Base-by-base conservation (phyloP, 2,797 vertebrate genomes). In the Halcyon leucocephala region DNA sequence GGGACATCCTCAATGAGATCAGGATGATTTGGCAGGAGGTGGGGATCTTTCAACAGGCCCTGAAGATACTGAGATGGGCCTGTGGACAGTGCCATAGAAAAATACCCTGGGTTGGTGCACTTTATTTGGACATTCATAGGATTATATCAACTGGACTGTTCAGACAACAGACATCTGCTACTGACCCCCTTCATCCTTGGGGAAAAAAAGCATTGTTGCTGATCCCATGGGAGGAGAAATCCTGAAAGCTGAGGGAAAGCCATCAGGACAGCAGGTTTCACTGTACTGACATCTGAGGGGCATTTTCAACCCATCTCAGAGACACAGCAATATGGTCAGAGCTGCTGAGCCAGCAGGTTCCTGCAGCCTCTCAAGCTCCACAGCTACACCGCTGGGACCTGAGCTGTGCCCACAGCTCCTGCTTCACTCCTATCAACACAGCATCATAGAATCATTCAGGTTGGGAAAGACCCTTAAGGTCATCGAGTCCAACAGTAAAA, bases 1-100 rank as follows among this genome's bases (percentile, higher is more conserved):
- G 41, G 41, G 41, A 42, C 41, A 42, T 42, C 41, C 41, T 42
- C 41, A 42, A 42, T 7, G 16, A 46, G 19, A 19, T 46, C 6
- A 4, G 26, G 24, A 25, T 0, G 0, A 18, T 72, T 49, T 0
- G 0, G 26, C 12, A 54, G 65, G 48, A 91, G 37, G 60, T 10
- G 55, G 39, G 7, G 17, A 29, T 28, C 41, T 57, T 57, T 35
- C 74, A 86, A 8, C 29, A 54, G 49, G 14, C 52, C 61, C 61
- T 65, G 67, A 66, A 61, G 41, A n/a, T 54, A 58, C 82, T 78
- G 72, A 88, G 61, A n/a, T 37, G 51, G 24, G 26, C 28, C 58
- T 57, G 42, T 15, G 57, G 46, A 48, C 25, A 69, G 37, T 35
- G 48, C n/a, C 26, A 52, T 11, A 6, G 6, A 5, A 73, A 48